Percentiles rank a stretch among this genome's conserved stretches.
Conservation (phyloP, 2,888 invertebrate species). For the Norana najaformis region DNA sequence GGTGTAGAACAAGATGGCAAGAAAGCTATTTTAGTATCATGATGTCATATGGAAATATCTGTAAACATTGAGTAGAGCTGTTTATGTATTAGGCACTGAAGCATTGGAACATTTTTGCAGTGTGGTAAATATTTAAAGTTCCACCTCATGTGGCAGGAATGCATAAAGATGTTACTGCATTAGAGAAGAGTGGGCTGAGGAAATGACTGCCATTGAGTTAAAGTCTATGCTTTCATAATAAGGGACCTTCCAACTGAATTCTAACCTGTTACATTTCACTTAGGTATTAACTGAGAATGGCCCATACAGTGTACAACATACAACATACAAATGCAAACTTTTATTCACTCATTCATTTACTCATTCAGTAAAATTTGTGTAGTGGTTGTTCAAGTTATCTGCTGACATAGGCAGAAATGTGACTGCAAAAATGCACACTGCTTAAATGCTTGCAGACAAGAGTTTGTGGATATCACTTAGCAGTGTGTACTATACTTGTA, state of each 20-base stretch:
- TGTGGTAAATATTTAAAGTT: neutral
- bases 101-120: neutral
- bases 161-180: neutral
- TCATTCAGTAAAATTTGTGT: neutral
- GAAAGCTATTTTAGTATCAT: conserved; percentile 6
- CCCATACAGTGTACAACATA: too few relatives aligned
- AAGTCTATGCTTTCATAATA: neutral
- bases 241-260: neutral
- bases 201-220: neutral
- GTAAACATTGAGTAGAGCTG: neutral
- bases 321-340: neutral
- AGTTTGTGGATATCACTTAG: neutral
- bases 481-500: neutral
- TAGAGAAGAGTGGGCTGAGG: neutral
- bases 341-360: neutral
- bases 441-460: neutral
- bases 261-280: too few relatives aligned
- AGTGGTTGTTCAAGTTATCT: neutral
- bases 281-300: too few relatives aligned
- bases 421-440: neutral
- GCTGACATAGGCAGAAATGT: neutral
- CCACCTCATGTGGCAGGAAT: neutral
- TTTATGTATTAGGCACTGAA: neutral
- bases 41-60: neutral
- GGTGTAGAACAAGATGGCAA: neutral